Evolutionary conservation across 2,888 invertebrate species (phyloP).

Genomic region (Caenorhabditis auriculariae): DNA sequence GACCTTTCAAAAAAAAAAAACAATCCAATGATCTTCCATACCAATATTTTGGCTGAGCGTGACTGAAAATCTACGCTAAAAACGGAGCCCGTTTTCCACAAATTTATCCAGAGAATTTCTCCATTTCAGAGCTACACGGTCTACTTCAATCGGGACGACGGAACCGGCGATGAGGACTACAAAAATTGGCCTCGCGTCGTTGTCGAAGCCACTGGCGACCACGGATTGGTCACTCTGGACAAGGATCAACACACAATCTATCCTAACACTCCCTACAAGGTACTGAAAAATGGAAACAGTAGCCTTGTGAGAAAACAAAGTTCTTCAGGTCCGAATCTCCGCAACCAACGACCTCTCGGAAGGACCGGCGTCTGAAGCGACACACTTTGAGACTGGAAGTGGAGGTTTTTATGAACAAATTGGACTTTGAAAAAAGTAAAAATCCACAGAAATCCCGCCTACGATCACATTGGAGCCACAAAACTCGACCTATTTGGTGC

Average conservation of each 20-base stretch:
- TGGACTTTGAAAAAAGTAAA: not conserved
- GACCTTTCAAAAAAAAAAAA: not conserved
- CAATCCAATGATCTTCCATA: too few species aligned
- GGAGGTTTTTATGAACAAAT: slow-evolving; percentile 31
- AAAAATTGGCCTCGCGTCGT: slow-evolving; percentile 54
- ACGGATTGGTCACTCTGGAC: slow-evolving; percentile 46
- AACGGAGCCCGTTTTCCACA: too few species aligned
- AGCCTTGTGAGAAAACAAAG: too few species aligned
- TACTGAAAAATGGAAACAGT: too few species aligned
- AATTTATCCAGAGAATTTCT: too few species aligned
- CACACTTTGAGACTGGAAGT: slow-evolving; percentile 55
- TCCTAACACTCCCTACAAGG: slow-evolving; percentile 51
- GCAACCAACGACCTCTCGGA: slow-evolving; percentile 62
- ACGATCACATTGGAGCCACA: slow-evolving; percentile 48
- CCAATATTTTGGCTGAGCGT: too few species aligned
- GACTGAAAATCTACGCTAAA: too few species aligned
- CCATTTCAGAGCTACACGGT: slow-evolving; percentile 48
- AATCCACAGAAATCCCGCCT: slow-evolving; percentile 51
- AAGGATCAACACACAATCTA: slow-evolving; percentile 49
- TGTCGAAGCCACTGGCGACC: slow-evolving; percentile 32
- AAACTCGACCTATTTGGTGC: slow-evolving; percentile 40
- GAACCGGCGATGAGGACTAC: slow-evolving; percentile 47
- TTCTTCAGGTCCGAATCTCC: slow-evolving; percentile 44
- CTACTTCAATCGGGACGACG: slow-evolving; percentile 55
- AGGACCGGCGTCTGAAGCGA: slow-evolving; percentile 57